Conservation (phyloP, 2,113 vertebrate genomes). For the Stigmatopora argus region DNA sequence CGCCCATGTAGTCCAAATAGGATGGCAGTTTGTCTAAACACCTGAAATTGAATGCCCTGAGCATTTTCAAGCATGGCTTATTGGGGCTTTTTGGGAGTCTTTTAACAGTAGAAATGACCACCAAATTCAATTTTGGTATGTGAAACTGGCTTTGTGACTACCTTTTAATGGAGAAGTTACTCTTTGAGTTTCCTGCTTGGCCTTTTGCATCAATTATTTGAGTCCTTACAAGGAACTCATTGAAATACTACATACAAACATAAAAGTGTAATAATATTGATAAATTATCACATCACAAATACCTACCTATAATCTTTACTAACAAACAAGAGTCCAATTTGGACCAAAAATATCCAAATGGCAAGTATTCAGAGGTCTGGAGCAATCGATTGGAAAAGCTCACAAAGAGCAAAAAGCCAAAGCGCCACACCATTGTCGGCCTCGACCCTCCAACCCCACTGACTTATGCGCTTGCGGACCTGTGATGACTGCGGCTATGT, state of each 20-base stretch:
- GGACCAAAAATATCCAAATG: not conserved
- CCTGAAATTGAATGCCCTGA: not conserved
- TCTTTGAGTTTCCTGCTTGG: no score
- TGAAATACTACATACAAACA: no score
- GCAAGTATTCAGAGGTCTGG: not conserved
- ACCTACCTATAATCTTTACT: not conserved
- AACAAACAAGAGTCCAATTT: not conserved
- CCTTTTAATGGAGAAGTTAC: not conserved
- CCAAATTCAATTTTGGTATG: not conserved
- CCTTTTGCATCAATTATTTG: no score
- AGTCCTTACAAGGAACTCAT: no score
- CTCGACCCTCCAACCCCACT: slow-evolving; percentile 5
- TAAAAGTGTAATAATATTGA: no score
- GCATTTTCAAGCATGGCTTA: not conserved
- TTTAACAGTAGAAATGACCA: not conserved
- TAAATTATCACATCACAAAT: no score
- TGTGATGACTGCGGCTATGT: slow-evolving; percentile 48
- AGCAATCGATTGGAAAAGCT: not conserved
- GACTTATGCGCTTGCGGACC: slow-evolving; percentile 48
- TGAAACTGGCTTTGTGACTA: not conserved
- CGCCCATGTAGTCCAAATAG: not conserved
- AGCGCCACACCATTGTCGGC: not conserved
- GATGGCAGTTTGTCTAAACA: not conserved
- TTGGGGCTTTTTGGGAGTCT: not conserved
- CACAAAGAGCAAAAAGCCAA: slow-evolving; percentile 14